Percentiles rank a stretch among this genome's conserved stretches.
These are phyloP conservation scores for Drosophila grimshawi DNA, from an alignment of 1,140 invertebrate species.

Conservation along the genomic window DNA sequence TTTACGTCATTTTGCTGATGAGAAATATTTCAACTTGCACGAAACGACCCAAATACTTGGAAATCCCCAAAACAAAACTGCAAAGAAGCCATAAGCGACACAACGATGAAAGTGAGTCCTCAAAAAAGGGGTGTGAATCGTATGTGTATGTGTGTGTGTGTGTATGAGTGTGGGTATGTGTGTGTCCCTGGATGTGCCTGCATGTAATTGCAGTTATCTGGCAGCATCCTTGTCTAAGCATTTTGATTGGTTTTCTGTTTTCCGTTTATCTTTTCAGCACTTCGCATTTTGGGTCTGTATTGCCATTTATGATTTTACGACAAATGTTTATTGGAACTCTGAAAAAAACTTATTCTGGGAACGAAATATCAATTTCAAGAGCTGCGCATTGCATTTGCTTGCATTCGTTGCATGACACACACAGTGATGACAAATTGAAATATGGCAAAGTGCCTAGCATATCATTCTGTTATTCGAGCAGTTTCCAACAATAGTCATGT, in stretches of 20 bases:
- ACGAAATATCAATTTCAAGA: slow-evolving; percentile 21
- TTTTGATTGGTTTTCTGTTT: slow-evolving; percentile 67
- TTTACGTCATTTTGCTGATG: background rate
- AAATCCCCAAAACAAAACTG: slow-evolving; percentile 30
- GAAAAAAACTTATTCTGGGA: background rate
- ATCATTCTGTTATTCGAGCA: slow-evolving; percentile 56
- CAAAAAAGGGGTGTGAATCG: background rate
- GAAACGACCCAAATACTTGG: slow-evolving; percentile 59
- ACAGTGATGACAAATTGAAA: slow-evolving; percentile 17
- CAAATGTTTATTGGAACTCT: slow-evolving; percentile 40
- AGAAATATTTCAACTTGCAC: slow-evolving; percentile 39
- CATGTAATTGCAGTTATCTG: slow-evolving; percentile 30
- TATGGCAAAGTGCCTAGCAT: slow-evolving; percentile 34
- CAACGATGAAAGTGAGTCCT: slow-evolving; percentile 3
- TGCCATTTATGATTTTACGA: slow-evolving; percentile 16
- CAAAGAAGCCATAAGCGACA: slow-evolving; percentile 43
- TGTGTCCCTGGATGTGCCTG: slow-evolving; percentile 1
- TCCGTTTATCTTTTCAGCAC: slow-evolving; percentile 23
- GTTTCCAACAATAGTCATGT: slow-evolving; percentile 54
- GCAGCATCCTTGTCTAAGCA: slow-evolving; percentile 28
- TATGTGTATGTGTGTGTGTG: slow-evolving; percentile 1
- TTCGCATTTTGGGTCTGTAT: slow-evolving; percentile 8
- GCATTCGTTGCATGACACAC: slow-evolving; percentile 30
- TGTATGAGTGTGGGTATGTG: background rate
- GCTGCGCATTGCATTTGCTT: slow-evolving; percentile 65